These are phyloP conservation scores for Daphoenositta chrysoptera DNA, from an alignment of 2,113 vertebrate species.

Conservation along the genomic window DNA sequence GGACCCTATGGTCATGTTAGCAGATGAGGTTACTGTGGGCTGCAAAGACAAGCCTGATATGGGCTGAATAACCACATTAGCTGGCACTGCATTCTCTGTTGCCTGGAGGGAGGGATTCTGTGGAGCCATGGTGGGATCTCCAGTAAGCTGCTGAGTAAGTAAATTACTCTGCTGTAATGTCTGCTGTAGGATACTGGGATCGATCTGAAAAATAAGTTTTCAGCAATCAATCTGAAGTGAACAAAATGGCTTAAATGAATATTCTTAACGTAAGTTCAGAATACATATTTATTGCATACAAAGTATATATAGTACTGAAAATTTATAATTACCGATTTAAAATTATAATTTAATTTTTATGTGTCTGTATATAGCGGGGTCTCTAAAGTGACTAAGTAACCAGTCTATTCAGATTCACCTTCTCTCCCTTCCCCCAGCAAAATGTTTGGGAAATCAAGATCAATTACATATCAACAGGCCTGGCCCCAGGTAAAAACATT, in stretches of 20 bases:
- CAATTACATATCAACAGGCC: not conserved
- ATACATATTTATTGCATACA: not conserved
- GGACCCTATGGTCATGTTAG: constrained; percentile 81
- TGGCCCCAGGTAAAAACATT: not conserved
- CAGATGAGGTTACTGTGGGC: constrained; percentile 76
- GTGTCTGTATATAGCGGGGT: not conserved
- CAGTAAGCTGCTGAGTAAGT: constrained; percentile 83
- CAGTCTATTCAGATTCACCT: not conserved
- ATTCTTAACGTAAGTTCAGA: not conserved
- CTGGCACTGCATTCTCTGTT: constrained; percentile 76
- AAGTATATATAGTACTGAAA: not conserved
- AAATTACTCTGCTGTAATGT: constrained; percentile 87
- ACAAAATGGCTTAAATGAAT: not conserved
- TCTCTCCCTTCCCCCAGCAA: not conserved
- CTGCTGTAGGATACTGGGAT: constrained; percentile 90
- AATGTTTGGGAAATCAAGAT: not conserved
- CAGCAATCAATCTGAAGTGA: not conserved
- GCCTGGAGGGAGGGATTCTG: constrained; percentile 77
- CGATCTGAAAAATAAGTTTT: constrained; percentile 79
- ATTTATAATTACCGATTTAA: not conserved
- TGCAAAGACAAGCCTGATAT: constrained; percentile 87
- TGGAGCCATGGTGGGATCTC: constrained; percentile 74
- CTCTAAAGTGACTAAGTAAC: not conserved
- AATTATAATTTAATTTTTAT: not conserved
- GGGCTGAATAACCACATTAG: constrained; percentile 92